Evolutionary conservation across 2,888 invertebrate genomes (phyloP).

Genomic region (Pristionchus fissidentatus): DNA sequence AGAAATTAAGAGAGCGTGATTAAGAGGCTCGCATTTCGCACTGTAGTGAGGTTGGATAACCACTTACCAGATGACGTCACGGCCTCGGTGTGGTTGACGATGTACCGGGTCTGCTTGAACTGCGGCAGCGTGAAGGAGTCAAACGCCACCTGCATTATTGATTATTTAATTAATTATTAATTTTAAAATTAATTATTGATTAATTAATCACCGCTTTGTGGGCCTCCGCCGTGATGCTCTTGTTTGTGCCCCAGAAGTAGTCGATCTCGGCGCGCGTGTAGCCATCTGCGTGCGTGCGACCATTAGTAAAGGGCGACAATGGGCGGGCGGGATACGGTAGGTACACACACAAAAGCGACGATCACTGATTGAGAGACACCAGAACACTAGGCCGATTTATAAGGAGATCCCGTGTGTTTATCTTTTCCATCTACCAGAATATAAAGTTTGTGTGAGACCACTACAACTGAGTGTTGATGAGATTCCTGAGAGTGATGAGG

Average conservation of each 20-base stretch:
- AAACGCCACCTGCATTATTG: no score
- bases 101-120: constrained; percentile 75
- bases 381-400: no score
- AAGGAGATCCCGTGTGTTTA: constrained; percentile 38
- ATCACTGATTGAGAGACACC: neutral
- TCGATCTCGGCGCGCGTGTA: constrained; percentile 79
- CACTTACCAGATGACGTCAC: constrained; percentile 68
- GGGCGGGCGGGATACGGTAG: neutral
- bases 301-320: neutral
- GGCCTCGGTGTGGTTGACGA: constrained; percentile 69
- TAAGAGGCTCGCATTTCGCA: no score
- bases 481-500: neutral
- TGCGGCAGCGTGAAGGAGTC: constrained; percentile 77
- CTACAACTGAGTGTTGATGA: constrained; percentile 4
- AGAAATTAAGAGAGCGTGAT: no score
- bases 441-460: neutral
- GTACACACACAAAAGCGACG: constrained; percentile 1
- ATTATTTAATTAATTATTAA: constrained; percentile 47
- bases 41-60: no score
- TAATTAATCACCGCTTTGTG: constrained; percentile 54
- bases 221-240: constrained; percentile 74
- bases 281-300: constrained; percentile 73
- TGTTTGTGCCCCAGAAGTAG: constrained; percentile 77
- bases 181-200: neutral
- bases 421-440: constrained; percentile 16